Base-by-base conservation (phyloP, 2,113 vertebrate species). In the Meriones unguiculatus region DNA sequence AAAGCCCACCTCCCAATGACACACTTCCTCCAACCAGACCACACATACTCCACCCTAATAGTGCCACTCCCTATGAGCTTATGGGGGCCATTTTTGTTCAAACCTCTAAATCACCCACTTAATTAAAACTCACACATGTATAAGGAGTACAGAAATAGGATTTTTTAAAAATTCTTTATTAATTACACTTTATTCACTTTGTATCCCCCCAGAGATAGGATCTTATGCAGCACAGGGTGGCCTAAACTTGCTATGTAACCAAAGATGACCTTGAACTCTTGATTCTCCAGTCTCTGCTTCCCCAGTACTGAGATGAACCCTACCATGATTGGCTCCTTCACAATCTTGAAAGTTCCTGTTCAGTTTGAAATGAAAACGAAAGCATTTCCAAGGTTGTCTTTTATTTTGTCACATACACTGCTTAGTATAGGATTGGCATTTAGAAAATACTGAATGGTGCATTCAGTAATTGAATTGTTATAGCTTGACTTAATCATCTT, bases 321-420 rank as follows among this genome's bases (percentile, higher is more conserved):
- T 30, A 80, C 77, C 28, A 8, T 8, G 20, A 59, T 15, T 13
- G 52, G 52, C 80, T 82, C 10, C 35, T 41, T 88, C 10, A 38
- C 72, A 72, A 13, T 86, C 96, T 96, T 95, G 65, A 94, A 94
- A 81, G 15, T 7, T 20, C 46, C n/a, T 64, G 81, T 46, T 95
- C 59, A 75, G 77, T 35, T 50, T 52, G 46, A 30, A 77, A 30
- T 30, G 25, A 9, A 77, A 50, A 77, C 7, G 75, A 30, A 77
- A 30, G 35, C 52, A 25, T 72, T 93, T 94, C 89, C 72, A 72
- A 91, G 82, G 91, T 54, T 85, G 46, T 17, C 32, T 38, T 72
- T n/a, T 38, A 57, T 72, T 72, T 87, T 76, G 30, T 96, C 41
- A 24, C 81, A 52, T 32, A 64, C 17, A 87, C 13, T 85, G 41